Conservation (phyloP, 2,797 vertebrate genomes). For the Euphonia xanthogaster region DNA sequence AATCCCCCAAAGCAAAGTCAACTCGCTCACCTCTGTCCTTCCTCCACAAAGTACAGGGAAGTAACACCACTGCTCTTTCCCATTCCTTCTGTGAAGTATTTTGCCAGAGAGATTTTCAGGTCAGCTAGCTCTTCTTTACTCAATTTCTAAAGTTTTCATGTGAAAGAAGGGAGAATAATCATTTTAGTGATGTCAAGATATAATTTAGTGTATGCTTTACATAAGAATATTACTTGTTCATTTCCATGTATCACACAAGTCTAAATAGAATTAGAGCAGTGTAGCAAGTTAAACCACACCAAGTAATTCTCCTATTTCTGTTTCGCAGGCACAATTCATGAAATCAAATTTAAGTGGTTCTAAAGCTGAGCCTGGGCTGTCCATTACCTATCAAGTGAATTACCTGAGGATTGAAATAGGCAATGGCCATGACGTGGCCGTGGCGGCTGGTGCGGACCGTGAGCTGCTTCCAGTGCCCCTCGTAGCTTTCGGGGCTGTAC, state of each 20-base stretch:
- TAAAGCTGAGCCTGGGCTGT: neutral
- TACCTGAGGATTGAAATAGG: constrained; percentile 97
- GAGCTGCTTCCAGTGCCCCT: constrained; percentile 96
- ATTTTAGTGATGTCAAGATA: neutral
- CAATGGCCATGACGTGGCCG: constrained; percentile 88
- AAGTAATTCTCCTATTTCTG: neutral
- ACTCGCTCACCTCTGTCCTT: constrained; percentile 88
- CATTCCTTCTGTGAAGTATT: constrained; percentile 84
- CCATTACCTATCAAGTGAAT: neutral
- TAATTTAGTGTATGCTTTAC: neutral
- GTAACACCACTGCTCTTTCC: constrained; percentile 87
- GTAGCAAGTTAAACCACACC: neutral
- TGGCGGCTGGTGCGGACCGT: constrained; percentile 90
- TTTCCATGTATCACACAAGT: neutral
- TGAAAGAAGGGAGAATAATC: neutral
- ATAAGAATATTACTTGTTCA: neutral
- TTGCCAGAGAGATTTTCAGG: constrained; percentile 83
- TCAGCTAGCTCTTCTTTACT: constrained; percentile 78
- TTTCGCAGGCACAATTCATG: neutral
- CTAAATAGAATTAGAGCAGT: neutral
- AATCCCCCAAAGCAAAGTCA: neutral
- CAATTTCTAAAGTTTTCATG: constrained; percentile 82
- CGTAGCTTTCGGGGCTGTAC: constrained; percentile 94
- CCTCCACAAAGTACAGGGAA: constrained; percentile 91
- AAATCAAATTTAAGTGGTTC: fast-evolving